A percentile compares a stretch with the other conserved stretches of the same genome.
Conservation (phyloP, 1,140 invertebrate species). For the Ptiloglossa arizonensis region DNA sequence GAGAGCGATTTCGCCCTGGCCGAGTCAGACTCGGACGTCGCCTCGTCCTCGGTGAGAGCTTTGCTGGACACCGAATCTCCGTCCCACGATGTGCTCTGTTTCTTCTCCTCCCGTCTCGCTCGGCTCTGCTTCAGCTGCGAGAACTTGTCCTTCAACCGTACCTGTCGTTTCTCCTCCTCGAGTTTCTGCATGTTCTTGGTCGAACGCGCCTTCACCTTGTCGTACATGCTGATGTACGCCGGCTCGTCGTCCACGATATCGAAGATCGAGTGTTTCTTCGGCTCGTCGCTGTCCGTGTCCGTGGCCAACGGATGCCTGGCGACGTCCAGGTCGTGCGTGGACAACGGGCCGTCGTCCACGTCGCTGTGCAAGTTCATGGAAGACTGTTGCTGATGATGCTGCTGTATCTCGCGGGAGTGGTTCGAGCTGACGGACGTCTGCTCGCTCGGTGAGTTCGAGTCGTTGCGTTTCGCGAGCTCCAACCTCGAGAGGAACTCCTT, state of each 20-base stretch:
- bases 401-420: constrained; percentile 69
- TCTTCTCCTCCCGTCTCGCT: constrained; percentile 92
- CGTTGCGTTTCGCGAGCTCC: constrained; percentile 80
- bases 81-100: constrained; percentile 92
- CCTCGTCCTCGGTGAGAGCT: constrained; percentile 79
- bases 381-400: constrained; percentile 68
- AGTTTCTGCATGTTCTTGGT: constrained; percentile 95
- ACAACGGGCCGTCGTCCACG: constrained; percentile 74
- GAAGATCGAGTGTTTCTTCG: constrained; percentile 95
- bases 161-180: constrained; percentile 92
- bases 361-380: constrained; percentile 74
- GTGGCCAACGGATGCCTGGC: constrained; percentile 77
- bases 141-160: constrained; percentile 91
- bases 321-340: constrained; percentile 76
- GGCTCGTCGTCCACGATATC: constrained; percentile 94
- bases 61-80: constrained; percentile 89
- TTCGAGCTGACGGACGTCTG: constrained; percentile 63
- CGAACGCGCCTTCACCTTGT: constrained; percentile 97
- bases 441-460: constrained; percentile 69
- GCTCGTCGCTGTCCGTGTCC: constrained; percentile 88
- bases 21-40: constrained; percentile 79
- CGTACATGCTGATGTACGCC: constrained; percentile 98
- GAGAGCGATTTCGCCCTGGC: constrained; percentile 79
- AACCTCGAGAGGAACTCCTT: constrained; percentile 86
- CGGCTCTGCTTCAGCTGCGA: constrained; percentile 93